Conservation (phyloP, 2,888 invertebrate species). For the Leptinotarsa tumamoca region DNA sequence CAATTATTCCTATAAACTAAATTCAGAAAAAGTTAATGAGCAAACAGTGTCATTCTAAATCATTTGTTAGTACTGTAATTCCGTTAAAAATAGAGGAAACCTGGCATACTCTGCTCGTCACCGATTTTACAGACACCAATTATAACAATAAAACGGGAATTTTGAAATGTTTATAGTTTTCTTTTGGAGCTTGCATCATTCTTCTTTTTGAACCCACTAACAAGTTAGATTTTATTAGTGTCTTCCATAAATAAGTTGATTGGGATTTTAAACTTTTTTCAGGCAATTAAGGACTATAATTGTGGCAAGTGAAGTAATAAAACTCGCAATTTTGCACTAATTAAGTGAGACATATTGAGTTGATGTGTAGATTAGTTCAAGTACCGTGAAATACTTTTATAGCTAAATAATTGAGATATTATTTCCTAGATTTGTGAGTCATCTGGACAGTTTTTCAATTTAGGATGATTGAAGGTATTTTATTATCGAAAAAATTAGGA, state of each 20-base stretch:
- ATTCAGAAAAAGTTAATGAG: slow-evolving; percentile 11
- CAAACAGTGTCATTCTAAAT: slow-evolving; percentile 27
- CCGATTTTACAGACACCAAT: slow-evolving; percentile 22
- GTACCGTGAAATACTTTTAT: not conserved
- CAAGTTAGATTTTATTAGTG: not conserved
- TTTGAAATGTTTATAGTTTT: slow-evolving; percentile 11
- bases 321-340: slow-evolving; percentile 17
- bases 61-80: slow-evolving; percentile 29
- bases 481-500: too few relatives aligned
- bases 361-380: not conserved
- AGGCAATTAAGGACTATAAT: not conserved
- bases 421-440: not conserved
- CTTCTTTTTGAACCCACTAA: not conserved
- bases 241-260: not conserved
- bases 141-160: slow-evolving; percentile 2
- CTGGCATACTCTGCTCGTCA: slow-evolving; percentile 27
- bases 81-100: slow-evolving; percentile 28
- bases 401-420: not conserved
- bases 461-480: too few relatives aligned
- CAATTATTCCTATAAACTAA: not conserved
- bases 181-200: slow-evolving; percentile 1
- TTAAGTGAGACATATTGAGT: not conserved
- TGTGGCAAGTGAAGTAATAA: slow-evolving; percentile 9
- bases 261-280: not conserved
- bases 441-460: too few relatives aligned